phyloP scores from a whole-genome alignment of 2,888 invertebrate species.

The Arenicola marina region DNA sequence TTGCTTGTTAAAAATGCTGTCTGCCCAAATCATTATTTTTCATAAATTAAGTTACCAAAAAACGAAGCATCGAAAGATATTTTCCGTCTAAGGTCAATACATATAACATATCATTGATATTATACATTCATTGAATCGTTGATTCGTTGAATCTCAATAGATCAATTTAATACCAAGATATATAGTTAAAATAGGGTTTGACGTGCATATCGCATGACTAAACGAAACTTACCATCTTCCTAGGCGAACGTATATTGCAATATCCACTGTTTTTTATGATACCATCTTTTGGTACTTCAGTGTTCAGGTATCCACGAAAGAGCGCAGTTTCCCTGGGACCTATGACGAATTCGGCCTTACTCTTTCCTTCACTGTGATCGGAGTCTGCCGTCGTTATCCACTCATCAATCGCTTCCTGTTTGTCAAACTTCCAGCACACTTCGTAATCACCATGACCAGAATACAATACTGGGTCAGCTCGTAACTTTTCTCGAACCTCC shows the following conservation, averaged over 20 bases:
- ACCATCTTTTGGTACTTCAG: constrained; percentile 80
- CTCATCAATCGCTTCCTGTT: constrained; percentile 68
- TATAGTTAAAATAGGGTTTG: no score
- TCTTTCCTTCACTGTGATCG: constrained; percentile 80
- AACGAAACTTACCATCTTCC: constrained; percentile 51
- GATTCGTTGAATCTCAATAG: no score
- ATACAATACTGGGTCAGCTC: constrained; percentile 66
- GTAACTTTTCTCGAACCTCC: constrained; percentile 58
- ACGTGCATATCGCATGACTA: neutral
- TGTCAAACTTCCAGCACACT: constrained; percentile 70
- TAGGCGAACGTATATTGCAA: constrained; percentile 75
- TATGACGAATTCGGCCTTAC: constrained; percentile 70
- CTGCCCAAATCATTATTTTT: neutral
- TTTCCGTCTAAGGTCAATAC: neutral
- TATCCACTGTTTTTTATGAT: constrained; percentile 78
- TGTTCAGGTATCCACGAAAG: constrained; percentile 58
- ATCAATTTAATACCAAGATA: no score
- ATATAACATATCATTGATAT: no score
- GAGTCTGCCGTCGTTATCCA: constrained; percentile 74
- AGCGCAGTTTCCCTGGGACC: constrained; percentile 67
- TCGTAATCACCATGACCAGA: constrained; percentile 33
- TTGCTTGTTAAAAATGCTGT: no score
- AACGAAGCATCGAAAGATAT: neutral
- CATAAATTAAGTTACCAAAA: neutral
- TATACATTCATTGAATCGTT: no score